phyloP scores from a whole-genome alignment of 2,888 invertebrate species.

The Diplolepis rosae region DNA sequence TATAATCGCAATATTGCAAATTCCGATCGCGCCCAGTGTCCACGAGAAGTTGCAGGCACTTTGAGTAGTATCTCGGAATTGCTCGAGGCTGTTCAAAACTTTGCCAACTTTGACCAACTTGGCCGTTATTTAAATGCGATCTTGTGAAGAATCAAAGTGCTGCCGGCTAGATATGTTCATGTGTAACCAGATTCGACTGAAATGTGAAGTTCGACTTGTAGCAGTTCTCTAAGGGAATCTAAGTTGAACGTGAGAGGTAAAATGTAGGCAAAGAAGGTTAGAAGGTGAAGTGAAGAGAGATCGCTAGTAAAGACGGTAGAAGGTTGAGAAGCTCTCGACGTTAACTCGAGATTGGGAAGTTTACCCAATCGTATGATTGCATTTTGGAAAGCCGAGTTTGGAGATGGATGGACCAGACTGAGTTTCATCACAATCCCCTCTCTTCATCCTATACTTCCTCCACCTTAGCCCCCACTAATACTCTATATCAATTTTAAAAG shows the following conservation, averaged over 20 bases:
- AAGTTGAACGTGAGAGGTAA: not conserved
- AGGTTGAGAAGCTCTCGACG: conserved; percentile 54
- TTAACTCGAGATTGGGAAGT: conserved; percentile 67
- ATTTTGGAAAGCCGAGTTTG: conserved; percentile 46
- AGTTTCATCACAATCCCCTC: conserved; percentile 8
- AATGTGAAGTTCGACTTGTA: conserved; percentile 18
- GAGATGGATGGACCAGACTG: conserved; percentile 18
- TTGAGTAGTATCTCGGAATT: conserved; percentile 9
- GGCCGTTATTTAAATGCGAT: conserved; percentile 26
- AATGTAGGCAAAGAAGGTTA: conserved; percentile 29
- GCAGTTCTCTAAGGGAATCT: conserved; percentile 2
- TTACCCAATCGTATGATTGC: conserved; percentile 68
- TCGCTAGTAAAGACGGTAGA: conserved; percentile 43
- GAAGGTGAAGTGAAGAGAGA: conserved; percentile 21
- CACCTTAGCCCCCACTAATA: not conserved
- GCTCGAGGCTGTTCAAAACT: conserved; percentile 15
- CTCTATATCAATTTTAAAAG: too few relatives aligned
- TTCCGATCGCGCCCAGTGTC: conserved; percentile 1
- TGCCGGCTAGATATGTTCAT: conserved; percentile 21
- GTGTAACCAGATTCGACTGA: conserved; percentile 29
- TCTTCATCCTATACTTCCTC: not conserved
- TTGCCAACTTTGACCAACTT: conserved; percentile 27
- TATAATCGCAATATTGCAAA: not conserved
- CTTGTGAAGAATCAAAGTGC: conserved; percentile 26
- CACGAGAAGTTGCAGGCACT: conserved; percentile 8